These are phyloP conservation scores for Entomobrya proxima DNA, from an alignment of 2,888 invertebrate genomes.

Conservation along the genomic window DNA sequence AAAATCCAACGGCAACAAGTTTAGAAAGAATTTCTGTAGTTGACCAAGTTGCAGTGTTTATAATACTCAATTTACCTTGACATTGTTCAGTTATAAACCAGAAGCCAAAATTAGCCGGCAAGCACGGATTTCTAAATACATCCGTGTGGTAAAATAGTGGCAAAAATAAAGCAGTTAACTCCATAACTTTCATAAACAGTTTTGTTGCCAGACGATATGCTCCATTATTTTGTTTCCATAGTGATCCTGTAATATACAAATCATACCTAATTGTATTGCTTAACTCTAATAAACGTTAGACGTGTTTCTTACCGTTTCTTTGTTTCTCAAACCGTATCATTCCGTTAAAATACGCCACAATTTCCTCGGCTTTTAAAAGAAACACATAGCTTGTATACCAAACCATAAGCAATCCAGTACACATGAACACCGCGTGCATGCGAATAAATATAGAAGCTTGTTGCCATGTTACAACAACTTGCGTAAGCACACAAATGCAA, in stretches of 20 bases:
- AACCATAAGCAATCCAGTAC: neutral
- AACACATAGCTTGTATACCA: neutral
- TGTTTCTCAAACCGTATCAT: neutral
- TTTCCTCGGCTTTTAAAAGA: neutral
- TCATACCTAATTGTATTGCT: neutral
- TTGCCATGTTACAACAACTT: neutral
- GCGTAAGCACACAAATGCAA: neutral
- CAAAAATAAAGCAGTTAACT: neutral
- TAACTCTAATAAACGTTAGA: neutral
- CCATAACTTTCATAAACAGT: neutral
- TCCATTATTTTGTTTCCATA: neutral
- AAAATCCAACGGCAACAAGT: neutral
- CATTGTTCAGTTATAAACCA: neutral
- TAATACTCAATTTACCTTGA: neutral
- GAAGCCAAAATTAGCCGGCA: neutral
- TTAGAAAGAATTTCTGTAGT: neutral
- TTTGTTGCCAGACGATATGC: neutral
- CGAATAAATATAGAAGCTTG: neutral
- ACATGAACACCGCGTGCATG: neutral
- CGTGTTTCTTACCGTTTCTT: conserved; percentile 3
- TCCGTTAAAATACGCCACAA: neutral
- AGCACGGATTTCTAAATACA: neutral
- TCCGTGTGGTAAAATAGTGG: neutral
- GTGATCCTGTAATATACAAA: neutral
- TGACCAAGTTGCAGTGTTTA: neutral